Evolutionary conservation across 1,140 invertebrate species (phyloP), one percentile per base, ranked within the genome.

Genomic region (Lasaia peninsularis): DNA sequence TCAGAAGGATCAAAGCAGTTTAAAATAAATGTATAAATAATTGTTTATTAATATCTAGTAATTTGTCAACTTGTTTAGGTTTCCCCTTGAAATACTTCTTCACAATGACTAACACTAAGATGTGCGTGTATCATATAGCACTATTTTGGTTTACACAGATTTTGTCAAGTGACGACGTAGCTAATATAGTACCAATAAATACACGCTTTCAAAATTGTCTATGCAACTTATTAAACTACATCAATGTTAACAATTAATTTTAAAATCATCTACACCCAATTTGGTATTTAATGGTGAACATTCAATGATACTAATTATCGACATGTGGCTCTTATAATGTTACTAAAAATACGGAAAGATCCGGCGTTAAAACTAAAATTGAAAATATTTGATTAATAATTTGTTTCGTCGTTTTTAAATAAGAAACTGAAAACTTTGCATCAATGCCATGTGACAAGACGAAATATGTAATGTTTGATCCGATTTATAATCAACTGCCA

Each of bases 1-100:
- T 28, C 24, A 40, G 12, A 55, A 40, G 35, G 35, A 40, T 21
- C 10, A 37, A 40, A 55, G 35, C 21, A 44, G 5, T 24, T 24
- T n/a, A 37, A 54, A 24, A 55, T 20, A 44, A 54, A n/a, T 40
- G 53, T 55, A 24, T 44, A 55, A 35, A 24, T 31, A 55, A 28
- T 6, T 7, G 14, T 55, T 40, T 16, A 16, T 18, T 16, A 32
- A 10, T 24, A 14, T 33, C 31, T 31, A 52, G 28, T 24, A 16
- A 33, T 18, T 18, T 44, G 16, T 44, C 7, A 20, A 18, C 24
- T 28, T 44, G 40, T 44, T 44, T 18, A 20, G 40, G 40, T 44
- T 44, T 44, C 14, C 35, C 40, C 10, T 28, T 4, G 2, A 44
- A 20, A 44, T 44, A 44, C 16, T 44, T 20, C 8, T 20, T 20